These are phyloP conservation scores for Cryptophagus acutangulus DNA, from an alignment of 2,888 invertebrate genomes.

Conservation along the genomic window DNA sequence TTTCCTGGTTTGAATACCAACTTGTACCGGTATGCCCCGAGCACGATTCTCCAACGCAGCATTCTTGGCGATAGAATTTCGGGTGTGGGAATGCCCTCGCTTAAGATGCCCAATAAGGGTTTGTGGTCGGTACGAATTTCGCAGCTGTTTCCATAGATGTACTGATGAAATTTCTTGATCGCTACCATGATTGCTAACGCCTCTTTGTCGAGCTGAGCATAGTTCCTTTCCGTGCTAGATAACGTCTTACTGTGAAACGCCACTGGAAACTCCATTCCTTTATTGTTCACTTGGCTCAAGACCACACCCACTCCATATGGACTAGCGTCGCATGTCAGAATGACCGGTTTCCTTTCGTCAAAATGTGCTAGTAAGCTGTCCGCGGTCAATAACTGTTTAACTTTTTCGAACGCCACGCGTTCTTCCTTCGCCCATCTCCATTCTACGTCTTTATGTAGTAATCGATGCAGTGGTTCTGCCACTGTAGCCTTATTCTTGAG, in stretches of 20 bases:
- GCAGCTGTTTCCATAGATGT: not conserved
- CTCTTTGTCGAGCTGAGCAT: constrained; percentile 1
- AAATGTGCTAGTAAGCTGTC: not conserved
- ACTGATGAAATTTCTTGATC: constrained; percentile 4
- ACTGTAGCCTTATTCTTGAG: constrained; percentile 5
- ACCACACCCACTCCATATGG: constrained; percentile 1
- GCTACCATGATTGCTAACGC: constrained; percentile 4
- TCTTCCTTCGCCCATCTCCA: constrained; percentile 3
- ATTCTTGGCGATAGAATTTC: constrained; percentile 8
- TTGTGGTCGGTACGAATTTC: constrained; percentile 8
- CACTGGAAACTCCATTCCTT: not conserved
- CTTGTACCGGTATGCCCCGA: constrained; percentile 2
- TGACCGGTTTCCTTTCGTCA: not conserved
- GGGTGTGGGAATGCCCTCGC: constrained; percentile 7
- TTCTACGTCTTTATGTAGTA: constrained; percentile 3
- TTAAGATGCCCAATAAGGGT: constrained; percentile 11
- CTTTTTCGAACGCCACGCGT: not conserved
- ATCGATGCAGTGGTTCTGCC: constrained; percentile 1
- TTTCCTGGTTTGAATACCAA: constrained; percentile 1
- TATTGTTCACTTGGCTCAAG: not conserved
- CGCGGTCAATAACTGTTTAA: constrained; percentile 6
- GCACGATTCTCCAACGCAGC: constrained; percentile 3
- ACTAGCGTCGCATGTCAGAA: not conserved
- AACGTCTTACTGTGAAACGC: not conserved
- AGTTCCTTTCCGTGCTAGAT: not conserved